Conservation (phyloP, 2,113 vertebrate species). For the Phylloscopus whistleri region DNA sequence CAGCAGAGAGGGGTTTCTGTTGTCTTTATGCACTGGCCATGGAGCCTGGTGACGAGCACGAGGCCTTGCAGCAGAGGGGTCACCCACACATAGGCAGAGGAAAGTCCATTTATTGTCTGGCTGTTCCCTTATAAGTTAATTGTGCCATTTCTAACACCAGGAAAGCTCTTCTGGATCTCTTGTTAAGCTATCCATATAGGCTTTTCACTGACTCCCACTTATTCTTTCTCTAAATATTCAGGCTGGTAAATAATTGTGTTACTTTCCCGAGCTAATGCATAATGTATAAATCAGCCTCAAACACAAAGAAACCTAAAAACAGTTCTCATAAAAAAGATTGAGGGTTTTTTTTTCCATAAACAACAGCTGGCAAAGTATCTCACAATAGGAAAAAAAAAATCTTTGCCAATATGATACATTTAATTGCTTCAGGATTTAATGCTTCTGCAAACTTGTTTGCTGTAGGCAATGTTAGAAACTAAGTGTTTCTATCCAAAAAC, state of each 20-base stretch:
- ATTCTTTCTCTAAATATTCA: constrained; percentile 1
- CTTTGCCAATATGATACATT: neutral
- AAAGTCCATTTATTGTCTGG: neutral
- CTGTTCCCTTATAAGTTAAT: neutral
- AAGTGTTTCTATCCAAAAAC: neutral
- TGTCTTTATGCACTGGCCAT: accelerated
- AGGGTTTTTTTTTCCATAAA: neutral
- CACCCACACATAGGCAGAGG: accelerated
- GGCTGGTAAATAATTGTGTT: constrained; percentile 36
- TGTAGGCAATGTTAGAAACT: neutral
- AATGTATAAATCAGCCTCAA: constrained; percentile 39
- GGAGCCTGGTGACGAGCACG: accelerated
- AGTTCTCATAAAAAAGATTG: constrained; percentile 18
- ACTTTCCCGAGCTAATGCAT: constrained; percentile 24
- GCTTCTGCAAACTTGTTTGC: neutral
- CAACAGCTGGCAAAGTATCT: constrained; percentile 46
- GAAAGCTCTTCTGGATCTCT: neutral
- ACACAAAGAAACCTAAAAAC: constrained; percentile 36
- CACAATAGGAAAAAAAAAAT: neutral
- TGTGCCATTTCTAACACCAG: neutral
- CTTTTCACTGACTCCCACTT: neutral
- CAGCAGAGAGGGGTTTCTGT: neutral
- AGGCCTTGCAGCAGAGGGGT: neutral
- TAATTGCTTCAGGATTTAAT: constrained; percentile 39
- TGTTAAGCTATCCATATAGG: neutral